Base-by-base conservation (phyloP, 2,797 vertebrate species). In the Sarcoramphus papa region DNA sequence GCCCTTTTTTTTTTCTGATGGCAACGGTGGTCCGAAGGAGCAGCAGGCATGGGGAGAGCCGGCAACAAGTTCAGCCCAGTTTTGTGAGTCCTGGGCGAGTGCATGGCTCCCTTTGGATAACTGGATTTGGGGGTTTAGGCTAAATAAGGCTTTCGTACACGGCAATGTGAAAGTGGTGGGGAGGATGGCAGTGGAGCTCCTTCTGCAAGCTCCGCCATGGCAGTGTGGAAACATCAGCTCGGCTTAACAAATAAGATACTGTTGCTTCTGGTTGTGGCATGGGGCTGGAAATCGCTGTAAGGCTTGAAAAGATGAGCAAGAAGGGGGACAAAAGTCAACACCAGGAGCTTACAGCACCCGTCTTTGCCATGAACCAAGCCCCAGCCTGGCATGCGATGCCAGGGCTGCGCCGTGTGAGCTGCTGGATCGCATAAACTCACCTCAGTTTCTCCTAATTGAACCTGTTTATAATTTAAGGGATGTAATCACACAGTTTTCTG, bases 81-180 rank as follows among this genome's bases (percentile, higher is more conserved):
- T 84, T 70, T 54, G 63, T 4, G 40, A 60, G 50, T 60, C 35
- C 14, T 2, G 7, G 57, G 18, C 2, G 5, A 74, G 59, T 1
- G 1, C 12, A 3, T 18, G 30, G 14, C 12, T 82, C 53, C 48
- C 35, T 60, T 59, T 75, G 62, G 37, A 41, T 25, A 67, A 31
- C 45, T 19, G 25, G 45, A 30, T 43, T 80, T 14, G 75, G 57
- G 33, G 27, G 14, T 37, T 81, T 74, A 6, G 0, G 1, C 20
- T 67, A 0, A 30, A 2, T 12, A 4, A 64, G 14, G n/a, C 10
- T 69, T 77, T 41, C 2, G 16, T 2, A 2, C 22, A 3, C 1
- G 14, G 24, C 43, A 10, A 27, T 62, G 43, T 48, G 79, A 53
- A 35, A 17, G 51, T 6, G 2, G 12, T 4, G 72, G 62, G 57